These are phyloP conservation scores for Paratrypauchen microcephalus DNA, from an alignment of 2,797 vertebrate genomes.

Conservation along the genomic window DNA sequence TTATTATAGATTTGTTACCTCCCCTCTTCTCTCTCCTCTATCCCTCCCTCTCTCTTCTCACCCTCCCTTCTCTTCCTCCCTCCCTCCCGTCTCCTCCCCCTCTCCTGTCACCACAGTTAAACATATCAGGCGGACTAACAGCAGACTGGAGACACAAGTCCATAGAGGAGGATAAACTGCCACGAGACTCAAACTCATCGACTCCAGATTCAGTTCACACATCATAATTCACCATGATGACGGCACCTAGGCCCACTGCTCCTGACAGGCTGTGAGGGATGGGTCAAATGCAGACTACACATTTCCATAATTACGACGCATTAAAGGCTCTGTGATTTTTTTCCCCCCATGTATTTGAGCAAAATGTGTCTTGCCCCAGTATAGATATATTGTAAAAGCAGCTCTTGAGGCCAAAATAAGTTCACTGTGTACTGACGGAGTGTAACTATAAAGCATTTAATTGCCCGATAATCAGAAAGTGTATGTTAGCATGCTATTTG, in stretches of 20 bases:
- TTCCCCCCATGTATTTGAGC: no score
- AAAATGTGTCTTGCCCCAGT: no score
- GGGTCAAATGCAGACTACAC: neutral
- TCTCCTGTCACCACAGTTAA: constrained; percentile 39
- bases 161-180: constrained; percentile 10
- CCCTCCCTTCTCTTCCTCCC: constrained; percentile 7
- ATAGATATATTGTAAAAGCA: no score
- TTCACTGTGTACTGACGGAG: no score
- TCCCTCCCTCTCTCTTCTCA: neutral
- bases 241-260: no score
- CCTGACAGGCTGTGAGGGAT: neutral
- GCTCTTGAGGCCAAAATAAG: no score
- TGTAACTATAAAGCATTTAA: no score
- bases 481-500: no score
- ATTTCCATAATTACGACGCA: neutral
- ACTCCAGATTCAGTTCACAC: neutral
- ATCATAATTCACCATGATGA: neutral
- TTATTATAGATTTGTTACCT: no score
- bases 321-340: no score
- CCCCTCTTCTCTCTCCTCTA: neutral
- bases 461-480: no score
- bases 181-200: neutral
- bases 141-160: constrained; percentile 20
- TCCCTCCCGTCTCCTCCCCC: constrained; percentile 19
- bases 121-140: constrained; percentile 44